Percentiles rank a stretch among this genome's conserved stretches.
Evolutionary conservation across 2,113 vertebrate genomes (phyloP).

Genomic region (Rhynchomys soricoides): DNA sequence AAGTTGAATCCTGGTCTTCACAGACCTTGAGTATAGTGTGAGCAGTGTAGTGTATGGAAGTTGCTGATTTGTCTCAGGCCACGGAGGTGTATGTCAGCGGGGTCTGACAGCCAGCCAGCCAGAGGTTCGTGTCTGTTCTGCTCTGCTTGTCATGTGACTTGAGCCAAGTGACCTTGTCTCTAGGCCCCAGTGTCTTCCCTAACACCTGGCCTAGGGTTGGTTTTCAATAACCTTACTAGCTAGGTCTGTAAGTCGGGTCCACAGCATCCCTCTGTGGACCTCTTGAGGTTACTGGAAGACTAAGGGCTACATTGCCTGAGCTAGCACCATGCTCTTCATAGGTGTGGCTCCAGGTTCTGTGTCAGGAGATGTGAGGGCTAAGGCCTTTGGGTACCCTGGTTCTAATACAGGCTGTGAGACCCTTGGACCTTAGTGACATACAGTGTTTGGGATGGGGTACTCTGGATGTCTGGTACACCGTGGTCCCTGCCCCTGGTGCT

Average conservation of each 20-base stretch:
- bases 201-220: neutral
- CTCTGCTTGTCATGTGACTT: neutral
- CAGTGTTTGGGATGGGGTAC: neutral
- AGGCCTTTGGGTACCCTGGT: neutral
- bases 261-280: neutral
- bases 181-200: neutral
- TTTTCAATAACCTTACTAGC: neutral
- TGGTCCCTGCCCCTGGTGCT: neutral
- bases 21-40: neutral
- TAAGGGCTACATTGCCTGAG: too few species aligned
- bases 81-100: neutral
- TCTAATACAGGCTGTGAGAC: neutral
- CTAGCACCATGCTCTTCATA: neutral
- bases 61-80: neutral
- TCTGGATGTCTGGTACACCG: neutral
- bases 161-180: neutral
- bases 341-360: rapidly evolving
- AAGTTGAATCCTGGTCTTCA: neutral
- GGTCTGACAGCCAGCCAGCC: neutral
- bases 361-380: neutral
- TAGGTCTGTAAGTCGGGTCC: neutral
- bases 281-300: neutral
- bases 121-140: neutral
- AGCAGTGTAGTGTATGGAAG: too few species aligned
- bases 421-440: neutral